Percentiles rank a stretch among this genome's conserved stretches.
Conservation (phyloP, 2,113 vertebrate species). For the Clupea harengus region DNA sequence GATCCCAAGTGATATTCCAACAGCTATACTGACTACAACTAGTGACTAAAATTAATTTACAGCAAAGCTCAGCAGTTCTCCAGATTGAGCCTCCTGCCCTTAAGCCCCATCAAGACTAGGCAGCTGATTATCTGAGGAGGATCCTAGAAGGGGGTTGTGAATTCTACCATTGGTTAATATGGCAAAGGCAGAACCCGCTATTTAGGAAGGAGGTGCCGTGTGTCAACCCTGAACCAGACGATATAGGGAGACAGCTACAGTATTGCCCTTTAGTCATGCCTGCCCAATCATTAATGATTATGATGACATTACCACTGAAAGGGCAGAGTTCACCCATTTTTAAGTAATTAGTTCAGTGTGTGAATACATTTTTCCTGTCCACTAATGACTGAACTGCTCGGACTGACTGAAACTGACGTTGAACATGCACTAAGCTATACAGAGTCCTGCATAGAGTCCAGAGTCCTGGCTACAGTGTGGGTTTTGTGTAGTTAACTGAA, state of each 20-base stretch:
- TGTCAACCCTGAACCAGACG: not conserved
- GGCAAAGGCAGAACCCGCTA: not conserved
- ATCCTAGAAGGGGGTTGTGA: not conserved
- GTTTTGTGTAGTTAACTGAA: constrained; percentile 71
- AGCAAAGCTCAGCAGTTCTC: not conserved
- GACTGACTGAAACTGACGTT: not conserved
- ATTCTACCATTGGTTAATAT: not conserved
- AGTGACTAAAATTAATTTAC: not conserved
- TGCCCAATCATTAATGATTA: not conserved
- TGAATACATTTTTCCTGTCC: not conserved
- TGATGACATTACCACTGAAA: not conserved
- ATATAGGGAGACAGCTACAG: not conserved
- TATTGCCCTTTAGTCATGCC: not conserved
- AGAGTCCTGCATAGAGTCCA: not conserved
- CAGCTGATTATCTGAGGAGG: not conserved
- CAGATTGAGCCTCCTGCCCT: not conserved
- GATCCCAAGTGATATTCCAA: not conserved
- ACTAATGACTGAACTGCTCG: not conserved
- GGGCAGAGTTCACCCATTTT: not conserved
- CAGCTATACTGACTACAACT: not conserved
- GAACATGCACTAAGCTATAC: not conserved
- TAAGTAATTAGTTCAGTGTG: not conserved
- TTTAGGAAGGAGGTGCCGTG: not conserved
- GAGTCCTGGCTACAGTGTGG: not conserved
- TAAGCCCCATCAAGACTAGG: not conserved